Percentiles rank a stretch among this genome's conserved stretches.
Evolutionary conservation across 1,140 invertebrate species (phyloP).

Genomic region (Penaeus indicus): DNA sequence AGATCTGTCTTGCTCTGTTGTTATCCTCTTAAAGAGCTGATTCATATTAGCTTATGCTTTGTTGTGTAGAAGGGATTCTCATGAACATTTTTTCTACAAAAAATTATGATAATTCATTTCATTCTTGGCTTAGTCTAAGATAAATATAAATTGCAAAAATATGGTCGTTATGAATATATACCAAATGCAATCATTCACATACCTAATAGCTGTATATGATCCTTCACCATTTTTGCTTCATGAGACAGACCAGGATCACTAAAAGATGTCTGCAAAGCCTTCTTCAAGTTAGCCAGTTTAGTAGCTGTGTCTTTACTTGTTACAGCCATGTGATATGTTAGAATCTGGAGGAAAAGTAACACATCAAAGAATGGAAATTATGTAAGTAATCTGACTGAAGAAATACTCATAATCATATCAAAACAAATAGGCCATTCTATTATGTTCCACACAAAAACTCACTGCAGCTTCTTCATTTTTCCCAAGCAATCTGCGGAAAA

Average conservation of each 20-base stretch:
- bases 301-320: constrained; percentile 28
- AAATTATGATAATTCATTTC: not conserved
- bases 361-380: not conserved
- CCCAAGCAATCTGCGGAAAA: constrained; percentile 46
- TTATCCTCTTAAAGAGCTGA: no score
- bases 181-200: constrained; percentile 43
- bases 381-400: not conserved
- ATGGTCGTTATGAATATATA: constrained; percentile 35
- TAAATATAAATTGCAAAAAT: not conserved
- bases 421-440: not conserved
- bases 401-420: not conserved
- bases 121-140: not conserved
- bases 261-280: constrained; percentile 45
- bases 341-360: constrained; percentile 33
- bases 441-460: constrained; percentile 20
- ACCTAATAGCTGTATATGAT: constrained; percentile 73
- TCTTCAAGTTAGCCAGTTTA: constrained; percentile 42
- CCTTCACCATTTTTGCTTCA: constrained; percentile 68
- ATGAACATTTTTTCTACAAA: no score
- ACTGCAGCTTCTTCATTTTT: constrained; percentile 56
- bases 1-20: no score
- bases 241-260: constrained; percentile 30
- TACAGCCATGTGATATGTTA: constrained; percentile 38
- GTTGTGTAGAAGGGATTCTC: no score
- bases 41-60: no score